Conservation (phyloP, 2,888 invertebrate genomes). For the Ypsolopha sequella region DNA sequence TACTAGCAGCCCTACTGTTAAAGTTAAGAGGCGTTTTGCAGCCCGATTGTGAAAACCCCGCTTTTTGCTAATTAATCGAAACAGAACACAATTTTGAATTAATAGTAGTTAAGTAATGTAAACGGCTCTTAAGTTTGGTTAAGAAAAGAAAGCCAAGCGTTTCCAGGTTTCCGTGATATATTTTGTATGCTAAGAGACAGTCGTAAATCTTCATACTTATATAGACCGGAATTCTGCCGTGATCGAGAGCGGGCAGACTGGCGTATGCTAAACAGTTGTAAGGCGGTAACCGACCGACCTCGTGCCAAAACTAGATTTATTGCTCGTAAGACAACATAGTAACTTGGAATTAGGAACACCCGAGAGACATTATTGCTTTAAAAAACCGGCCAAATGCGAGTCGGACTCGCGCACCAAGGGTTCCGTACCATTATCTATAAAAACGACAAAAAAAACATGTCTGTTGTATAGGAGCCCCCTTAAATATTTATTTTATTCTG, state of each 20-base stretch:
- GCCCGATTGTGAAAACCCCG: background rate
- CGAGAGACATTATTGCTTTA: no score
- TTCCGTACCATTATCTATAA: no score
- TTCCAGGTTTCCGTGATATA: background rate
- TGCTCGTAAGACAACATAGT: constrained; percentile 21
- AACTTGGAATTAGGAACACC: background rate
- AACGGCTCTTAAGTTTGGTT: no score
- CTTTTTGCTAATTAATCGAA: background rate
- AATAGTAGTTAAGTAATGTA: no score
- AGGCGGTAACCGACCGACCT: constrained; percentile 41
- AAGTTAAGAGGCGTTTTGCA: background rate
- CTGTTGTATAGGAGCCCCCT: no score
- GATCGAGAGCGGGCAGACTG: background rate
- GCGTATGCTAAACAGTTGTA: constrained; percentile 8
- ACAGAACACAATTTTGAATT: no score
- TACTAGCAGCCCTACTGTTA: no score
- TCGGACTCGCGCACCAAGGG: no score
- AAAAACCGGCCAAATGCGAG: no score
- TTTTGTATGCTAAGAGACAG: background rate
- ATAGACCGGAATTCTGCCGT: background rate
- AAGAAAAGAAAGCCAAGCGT: background rate
- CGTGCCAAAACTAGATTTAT: constrained; percentile 52
- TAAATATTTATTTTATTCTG: no score
- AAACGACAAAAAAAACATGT: no score
- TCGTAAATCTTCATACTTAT: constrained; percentile 1